Conservation (phyloP, 2,113 vertebrate species). For the Seriola rivoliana region DNA sequence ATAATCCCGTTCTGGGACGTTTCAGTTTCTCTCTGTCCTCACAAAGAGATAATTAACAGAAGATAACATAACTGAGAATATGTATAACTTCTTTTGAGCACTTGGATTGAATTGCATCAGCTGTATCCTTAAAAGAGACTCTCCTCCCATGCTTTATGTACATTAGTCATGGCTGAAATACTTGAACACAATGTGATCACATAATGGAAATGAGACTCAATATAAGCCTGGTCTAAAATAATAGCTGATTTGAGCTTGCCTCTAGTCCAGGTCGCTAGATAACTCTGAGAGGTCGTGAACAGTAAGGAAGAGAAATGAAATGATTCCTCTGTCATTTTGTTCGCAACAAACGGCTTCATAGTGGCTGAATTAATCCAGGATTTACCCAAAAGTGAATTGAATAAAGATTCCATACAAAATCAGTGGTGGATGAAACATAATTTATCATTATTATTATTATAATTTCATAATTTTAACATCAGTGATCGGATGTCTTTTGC, state of each 20-base stretch:
- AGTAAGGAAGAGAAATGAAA: background rate
- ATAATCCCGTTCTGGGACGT: constrained; percentile 60
- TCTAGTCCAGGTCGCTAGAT: background rate
- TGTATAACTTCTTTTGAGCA: constrained; percentile 10
- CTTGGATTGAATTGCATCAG: constrained; percentile 56
- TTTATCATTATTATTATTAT: too few relatives aligned
- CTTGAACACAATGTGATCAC: constrained; percentile 8
- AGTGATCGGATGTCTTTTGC: too few relatives aligned
- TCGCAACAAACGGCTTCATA: too few relatives aligned
- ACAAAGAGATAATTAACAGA: constrained; percentile 55
- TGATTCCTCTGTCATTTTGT: background rate
- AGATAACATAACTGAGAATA: constrained; percentile 46
- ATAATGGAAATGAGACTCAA: constrained; percentile 23
- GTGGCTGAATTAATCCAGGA: too few relatives aligned
- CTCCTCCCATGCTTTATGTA: constrained; percentile 1
- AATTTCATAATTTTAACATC: too few relatives aligned
- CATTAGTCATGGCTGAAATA: constrained; percentile 1
- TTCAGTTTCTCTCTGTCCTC: constrained; percentile 30
- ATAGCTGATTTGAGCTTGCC: background rate
- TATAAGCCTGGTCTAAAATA: constrained; percentile 15
- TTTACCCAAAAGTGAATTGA: too few relatives aligned
- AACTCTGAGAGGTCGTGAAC: background rate
- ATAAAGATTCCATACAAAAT: too few relatives aligned
- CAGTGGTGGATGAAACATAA: too few relatives aligned
- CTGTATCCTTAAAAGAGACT: constrained; percentile 20